These are phyloP conservation scores for Akabosia matsudoensis DNA, from an alignment of 1,140 invertebrate genomes.

Conservation along the genomic window DNA sequence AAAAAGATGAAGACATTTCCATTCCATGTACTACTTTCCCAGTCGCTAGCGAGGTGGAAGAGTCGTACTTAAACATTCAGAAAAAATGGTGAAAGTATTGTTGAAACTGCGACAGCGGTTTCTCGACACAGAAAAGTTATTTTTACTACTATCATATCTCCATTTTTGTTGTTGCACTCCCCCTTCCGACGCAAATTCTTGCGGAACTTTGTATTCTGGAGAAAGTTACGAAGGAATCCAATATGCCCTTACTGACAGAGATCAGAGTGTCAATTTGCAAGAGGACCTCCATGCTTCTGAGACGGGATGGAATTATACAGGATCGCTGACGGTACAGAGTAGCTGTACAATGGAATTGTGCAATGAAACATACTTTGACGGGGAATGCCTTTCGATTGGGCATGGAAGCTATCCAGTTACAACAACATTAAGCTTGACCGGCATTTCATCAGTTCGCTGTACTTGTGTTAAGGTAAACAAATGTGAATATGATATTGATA, in stretches of 20 bases:
- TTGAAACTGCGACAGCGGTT: too few relatives aligned
- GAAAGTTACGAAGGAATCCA: neutral
- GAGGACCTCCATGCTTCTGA: neutral
- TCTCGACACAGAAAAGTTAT: too few relatives aligned
- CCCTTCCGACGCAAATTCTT: neutral
- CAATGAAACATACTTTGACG: constrained; percentile 13
- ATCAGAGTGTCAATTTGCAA: neutral
- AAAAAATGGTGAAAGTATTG: too few relatives aligned
- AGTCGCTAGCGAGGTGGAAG: too few relatives aligned
- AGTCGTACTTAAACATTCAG: too few relatives aligned
- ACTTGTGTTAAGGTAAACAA: neutral
- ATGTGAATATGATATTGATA: neutral
- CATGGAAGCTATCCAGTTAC: neutral
- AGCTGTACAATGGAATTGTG: neutral
- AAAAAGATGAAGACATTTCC: too few relatives aligned
- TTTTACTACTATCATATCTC: neutral
- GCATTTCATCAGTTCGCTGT: neutral
- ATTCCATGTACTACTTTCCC: too few relatives aligned
- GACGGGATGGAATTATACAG: neutral
- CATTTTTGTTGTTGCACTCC: neutral
- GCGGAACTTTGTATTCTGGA: neutral
- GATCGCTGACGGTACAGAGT: neutral
- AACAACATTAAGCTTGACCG: neutral
- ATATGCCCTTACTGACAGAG: neutral
- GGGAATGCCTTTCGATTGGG: neutral